Evolutionary conservation across 1,140 invertebrate species (phyloP).

Genomic region (Elymnias hypermnestra): DNA sequence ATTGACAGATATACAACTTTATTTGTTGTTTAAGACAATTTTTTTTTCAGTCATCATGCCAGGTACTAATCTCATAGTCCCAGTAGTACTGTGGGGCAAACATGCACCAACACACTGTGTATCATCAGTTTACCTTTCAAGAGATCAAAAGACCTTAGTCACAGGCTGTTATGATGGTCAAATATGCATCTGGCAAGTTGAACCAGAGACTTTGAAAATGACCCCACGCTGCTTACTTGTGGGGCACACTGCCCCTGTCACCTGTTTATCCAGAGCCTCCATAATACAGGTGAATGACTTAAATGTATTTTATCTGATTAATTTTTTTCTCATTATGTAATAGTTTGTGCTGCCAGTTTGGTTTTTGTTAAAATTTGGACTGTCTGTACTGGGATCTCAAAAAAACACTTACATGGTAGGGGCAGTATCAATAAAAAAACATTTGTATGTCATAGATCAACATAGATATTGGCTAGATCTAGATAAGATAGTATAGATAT

Average conservation of each 20-base stretch:
- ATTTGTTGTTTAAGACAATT: too few relatives aligned
- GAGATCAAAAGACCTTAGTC: slow-evolving; percentile 93
- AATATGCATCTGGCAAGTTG: slow-evolving; percentile 96
- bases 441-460: too few relatives aligned
- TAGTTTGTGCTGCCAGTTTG: neutral
- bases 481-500: too few relatives aligned
- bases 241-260: slow-evolving; percentile 94
- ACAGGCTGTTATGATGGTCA: slow-evolving; percentile 99
- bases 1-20: too few relatives aligned
- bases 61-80: slow-evolving; percentile 94
- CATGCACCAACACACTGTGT: slow-evolving; percentile 97
- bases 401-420: too few relatives aligned
- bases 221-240: slow-evolving; percentile 96
- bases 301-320: neutral
- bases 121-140: slow-evolving; percentile 93
- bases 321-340: too few relatives aligned
- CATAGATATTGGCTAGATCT: too few relatives aligned
- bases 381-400: too few relatives aligned
- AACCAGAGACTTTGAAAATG: slow-evolving; percentile 90
- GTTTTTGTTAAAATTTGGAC: too few relatives aligned
- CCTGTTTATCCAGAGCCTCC: slow-evolving; percentile 90
- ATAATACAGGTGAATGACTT: slow-evolving; percentile 82
- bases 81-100: slow-evolving; percentile 97
- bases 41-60: slow-evolving; percentile 80
- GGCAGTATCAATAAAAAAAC: too few relatives aligned